Evolutionary conservation across 2,888 invertebrate genomes (phyloP), one percentile per base, ranked within the genome.

Genomic region (Gryllus longicercus): DNA sequence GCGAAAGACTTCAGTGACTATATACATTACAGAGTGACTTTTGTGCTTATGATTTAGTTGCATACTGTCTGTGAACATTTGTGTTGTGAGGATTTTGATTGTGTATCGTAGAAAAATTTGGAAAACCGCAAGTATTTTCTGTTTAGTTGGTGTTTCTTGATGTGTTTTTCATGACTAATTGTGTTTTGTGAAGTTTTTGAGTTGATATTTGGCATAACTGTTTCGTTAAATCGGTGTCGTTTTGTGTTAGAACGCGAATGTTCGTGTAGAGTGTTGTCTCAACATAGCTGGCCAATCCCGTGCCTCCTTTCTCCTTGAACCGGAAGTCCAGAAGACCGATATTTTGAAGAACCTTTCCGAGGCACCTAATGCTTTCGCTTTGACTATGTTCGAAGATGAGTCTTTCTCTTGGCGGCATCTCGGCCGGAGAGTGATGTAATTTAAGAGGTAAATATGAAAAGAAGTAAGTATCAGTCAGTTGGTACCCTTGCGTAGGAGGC

Each of bases 41-140:
- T 18, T 63, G 38, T 63, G 63, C 25, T 75, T 75, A 75, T 75
- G 21, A n/a, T 75, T 75, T 75, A 75, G 16, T 75, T 75, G 75
- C 75, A 75, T 75, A 21, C 21, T 75, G 75, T 75, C 75, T 75
- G 75, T 75, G 75, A 25, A 75, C 75, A 75, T 75, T 75, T 75
- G 75, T 75, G 75, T 75, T 75, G 75, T 75, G 25, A 21, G 21
- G n/a, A 75, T 75, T 63, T 63, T 63, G 16, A 63, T 63, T 63
- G 63, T 63, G 63, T 63, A 63, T 63, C 63, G 63, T 63, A 63
- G 63, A 63, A 18, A 63, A 63, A 63, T 18, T 63, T 63, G 63
- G 63, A 63, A 63, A 63, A 63, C 3, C 14, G 63, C 63, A 63
- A 63, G 63, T 63, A 63, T 63, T 63, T 63, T 63, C 14, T 63